Conservation (phyloP, 2,113 vertebrate species). For the Cynoglossus semilaevis region DNA sequence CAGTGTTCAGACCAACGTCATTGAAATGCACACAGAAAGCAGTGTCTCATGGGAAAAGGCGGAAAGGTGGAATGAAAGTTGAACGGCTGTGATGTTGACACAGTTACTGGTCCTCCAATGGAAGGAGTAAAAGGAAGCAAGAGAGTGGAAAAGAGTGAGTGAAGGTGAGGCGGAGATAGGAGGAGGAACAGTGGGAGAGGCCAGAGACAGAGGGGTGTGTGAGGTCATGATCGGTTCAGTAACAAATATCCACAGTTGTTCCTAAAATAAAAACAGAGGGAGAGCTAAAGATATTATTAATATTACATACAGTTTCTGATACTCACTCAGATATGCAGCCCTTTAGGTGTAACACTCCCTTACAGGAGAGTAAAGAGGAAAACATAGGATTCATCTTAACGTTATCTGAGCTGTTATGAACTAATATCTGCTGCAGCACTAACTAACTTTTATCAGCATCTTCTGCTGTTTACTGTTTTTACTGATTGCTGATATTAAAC, state of each 20-base stretch:
- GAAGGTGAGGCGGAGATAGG: constrained; percentile 6
- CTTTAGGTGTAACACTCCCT: too few species aligned
- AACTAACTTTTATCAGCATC: too few species aligned
- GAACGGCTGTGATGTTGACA: constrained; percentile 37
- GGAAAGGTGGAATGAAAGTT: constrained; percentile 6
- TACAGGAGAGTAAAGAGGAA: too few species aligned
- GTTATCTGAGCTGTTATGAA: too few species aligned
- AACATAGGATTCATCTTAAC: too few species aligned
- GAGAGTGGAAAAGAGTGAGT: background rate
- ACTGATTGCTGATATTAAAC: background rate
- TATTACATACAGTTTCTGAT: too few species aligned
- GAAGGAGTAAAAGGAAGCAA: background rate
- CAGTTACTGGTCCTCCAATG: constrained; percentile 19
- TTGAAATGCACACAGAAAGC: background rate
- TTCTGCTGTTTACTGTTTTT: too few species aligned
- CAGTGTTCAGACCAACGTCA: background rate
- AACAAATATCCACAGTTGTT: too few species aligned
- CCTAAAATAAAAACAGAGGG: too few species aligned
- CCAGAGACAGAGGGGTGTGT: background rate
- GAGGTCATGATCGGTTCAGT: background rate
- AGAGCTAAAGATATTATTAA: too few species aligned
- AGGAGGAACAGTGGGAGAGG: constrained; percentile 2
- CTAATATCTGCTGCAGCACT: too few species aligned
- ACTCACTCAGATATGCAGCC: too few species aligned
- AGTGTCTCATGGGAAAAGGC: constrained; percentile 4